Base-by-base conservation (phyloP, 2,113 vertebrate genomes). In the Triplophysa dalaica region DNA sequence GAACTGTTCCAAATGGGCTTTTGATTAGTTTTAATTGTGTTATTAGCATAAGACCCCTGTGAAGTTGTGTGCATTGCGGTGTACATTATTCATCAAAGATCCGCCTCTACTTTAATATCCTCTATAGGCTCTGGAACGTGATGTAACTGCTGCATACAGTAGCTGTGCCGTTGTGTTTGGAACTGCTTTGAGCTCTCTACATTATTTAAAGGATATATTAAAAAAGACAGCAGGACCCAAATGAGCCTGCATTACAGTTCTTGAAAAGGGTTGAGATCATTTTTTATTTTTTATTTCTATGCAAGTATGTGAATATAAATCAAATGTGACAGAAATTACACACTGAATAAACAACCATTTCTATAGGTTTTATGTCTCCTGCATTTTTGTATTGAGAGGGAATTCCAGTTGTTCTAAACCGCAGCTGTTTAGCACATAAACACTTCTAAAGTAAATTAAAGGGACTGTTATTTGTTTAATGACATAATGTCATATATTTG, bases 1-100 rank as follows among this genome's bases (percentile, higher is more conserved):
- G 82, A 81, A 85, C 76, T 65, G 80, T 79, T 82, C 61, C 24
- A 63, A 83, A 81, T 74, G 22, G 17, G 76, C 19, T 83, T 85
- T 82, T 65, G 56, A 61, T 72, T 82, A 83, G 45, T 52, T 68
- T 81, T 82, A 82, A 60, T 86, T 11, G 52, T 83, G 70, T 81
- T 82, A 88, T 89, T 85, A 78, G 80, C 76, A 63, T 67, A 84
- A 80, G 79, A 62, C 60, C 64, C 79, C 85, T 78, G 86, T 87
- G 85, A 81, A 73, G 87, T 74, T 13, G 4, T 16, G 43, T 73
- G 70, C 70, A 86, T 88, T 87, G 86, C 85, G 74, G 77, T 86
- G 85, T 90, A 80, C 84, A 89, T 90, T 87, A 88, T 89, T 90
- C 83, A 90, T 87, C 6, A 73, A 63, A 81, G 70, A 66, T 50